These are phyloP conservation scores for Apamea sordens DNA, from an alignment of 2,888 invertebrate species.

Conservation along the genomic window DNA sequence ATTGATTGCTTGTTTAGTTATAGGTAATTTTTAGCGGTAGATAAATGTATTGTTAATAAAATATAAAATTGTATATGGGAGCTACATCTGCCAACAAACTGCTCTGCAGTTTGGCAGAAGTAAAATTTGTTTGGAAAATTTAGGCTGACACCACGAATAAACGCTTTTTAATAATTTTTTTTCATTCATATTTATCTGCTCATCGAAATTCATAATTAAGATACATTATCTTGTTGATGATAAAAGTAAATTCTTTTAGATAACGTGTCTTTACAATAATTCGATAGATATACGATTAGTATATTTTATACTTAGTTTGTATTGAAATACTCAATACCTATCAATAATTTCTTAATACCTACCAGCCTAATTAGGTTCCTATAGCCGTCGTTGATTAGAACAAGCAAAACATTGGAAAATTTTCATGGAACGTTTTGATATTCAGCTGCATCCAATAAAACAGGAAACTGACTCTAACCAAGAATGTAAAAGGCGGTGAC, in stretches of 20 bases:
- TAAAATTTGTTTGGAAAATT: no score
- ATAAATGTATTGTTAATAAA: no score
- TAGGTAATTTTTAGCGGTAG: accelerated
- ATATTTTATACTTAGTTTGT: not conserved
- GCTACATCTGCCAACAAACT: no score
- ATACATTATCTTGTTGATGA: not conserved
- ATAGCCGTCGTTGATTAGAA: not conserved
- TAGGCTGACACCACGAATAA: no score
- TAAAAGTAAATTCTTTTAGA: slow-evolving; percentile 1
- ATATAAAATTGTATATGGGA: no score
- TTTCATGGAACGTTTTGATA: not conserved
- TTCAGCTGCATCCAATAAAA: no score
- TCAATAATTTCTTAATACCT: not conserved
- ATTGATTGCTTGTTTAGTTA: no score
- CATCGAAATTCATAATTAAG: slow-evolving; percentile 1
- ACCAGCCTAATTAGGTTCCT: not conserved
- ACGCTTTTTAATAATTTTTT: no score
- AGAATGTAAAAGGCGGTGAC: not conserved
- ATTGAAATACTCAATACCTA: not conserved
- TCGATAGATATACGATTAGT: not conserved
- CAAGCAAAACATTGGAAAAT: no score
- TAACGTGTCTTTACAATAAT: not conserved
- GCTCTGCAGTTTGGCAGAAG: no score
- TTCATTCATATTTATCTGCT: not conserved
- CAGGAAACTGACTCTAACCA: not conserved